Percentiles rank a stretch among this genome's conserved stretches.
phyloP scores from a whole-genome alignment of 2,113 vertebrate species.

The Nyctereutes procyonoides region DNA sequence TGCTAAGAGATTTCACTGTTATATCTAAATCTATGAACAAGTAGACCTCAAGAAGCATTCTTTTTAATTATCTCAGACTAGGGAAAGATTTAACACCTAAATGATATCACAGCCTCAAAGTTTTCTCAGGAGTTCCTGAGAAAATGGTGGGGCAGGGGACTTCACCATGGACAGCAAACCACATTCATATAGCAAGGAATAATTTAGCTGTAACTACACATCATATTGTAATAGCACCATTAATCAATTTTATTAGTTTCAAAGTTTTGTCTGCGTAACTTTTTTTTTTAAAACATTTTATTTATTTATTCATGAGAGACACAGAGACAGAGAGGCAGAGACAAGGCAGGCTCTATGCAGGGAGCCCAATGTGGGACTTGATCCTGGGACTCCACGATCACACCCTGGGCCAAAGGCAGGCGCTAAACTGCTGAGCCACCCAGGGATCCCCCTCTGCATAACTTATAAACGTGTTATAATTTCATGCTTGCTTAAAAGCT shows the following conservation, averaged over 20 bases:
- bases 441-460: neutral
- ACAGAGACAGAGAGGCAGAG: no score
- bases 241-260: neutral
- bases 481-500: slow-evolving; percentile 9
- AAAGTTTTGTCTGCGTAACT: neutral
- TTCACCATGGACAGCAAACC: neutral
- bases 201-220: neutral
- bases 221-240: neutral
- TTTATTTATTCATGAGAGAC: no score
- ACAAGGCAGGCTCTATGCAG: no score
- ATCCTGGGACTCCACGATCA: no score
- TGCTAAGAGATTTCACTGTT: neutral
- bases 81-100: neutral
- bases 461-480: neutral
- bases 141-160: neutral
- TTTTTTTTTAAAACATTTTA: no score
- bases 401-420: no score
- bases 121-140: neutral
- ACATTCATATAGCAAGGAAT: neutral
- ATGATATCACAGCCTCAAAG: neutral
- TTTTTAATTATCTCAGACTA: neutral
- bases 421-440: no score
- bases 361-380: no score
- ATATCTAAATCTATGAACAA: neutral
- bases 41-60: neutral